A percentile compares a stretch with the other conserved stretches of the same genome.
These are phyloP conservation scores for Anastrepha obliqua DNA, from an alignment of 1,140 invertebrate genomes.

Conservation along the genomic window DNA sequence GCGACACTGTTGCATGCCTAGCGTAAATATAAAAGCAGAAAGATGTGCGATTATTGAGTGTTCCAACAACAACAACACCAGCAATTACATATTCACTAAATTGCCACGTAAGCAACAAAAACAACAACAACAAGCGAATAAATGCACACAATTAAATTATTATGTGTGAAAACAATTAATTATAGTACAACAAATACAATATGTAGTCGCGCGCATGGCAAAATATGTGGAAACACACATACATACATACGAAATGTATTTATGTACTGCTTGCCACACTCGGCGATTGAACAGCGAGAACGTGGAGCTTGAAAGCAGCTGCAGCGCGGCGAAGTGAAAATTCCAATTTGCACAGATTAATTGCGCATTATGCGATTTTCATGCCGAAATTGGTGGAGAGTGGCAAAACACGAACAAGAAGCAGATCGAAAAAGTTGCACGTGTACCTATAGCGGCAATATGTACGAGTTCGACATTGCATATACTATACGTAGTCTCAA, in stretches of 20 bases:
- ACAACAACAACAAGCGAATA: neutral
- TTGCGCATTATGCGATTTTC: constrained; percentile 51
- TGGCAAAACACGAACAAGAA: neutral
- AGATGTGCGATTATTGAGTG: constrained; percentile 43
- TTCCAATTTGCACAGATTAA: constrained; percentile 51
- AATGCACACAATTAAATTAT: constrained; percentile 67
- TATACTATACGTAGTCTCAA: neutral
- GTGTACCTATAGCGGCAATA: no score
- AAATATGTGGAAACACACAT: no score
- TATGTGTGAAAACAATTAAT: constrained; percentile 74
- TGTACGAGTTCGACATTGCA: neutral
- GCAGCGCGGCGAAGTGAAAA: constrained; percentile 37
- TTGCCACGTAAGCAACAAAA: constrained; percentile 16
- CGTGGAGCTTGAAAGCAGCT: neutral
- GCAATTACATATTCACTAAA: neutral
- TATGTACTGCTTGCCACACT: neutral
- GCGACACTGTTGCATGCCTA: constrained; percentile 10
- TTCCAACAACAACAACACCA: neutral
- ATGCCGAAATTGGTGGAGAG: neutral
- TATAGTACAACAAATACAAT: constrained; percentile 59
- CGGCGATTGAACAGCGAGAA: neutral
- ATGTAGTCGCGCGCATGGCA: neutral
- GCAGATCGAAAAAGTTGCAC: neutral
- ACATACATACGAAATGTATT: neutral
- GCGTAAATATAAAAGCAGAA: constrained; percentile 6